These are phyloP conservation scores for Rallus crepitans DNA, from an alignment of 2,797 vertebrate genomes.

Conservation along the genomic window DNA sequence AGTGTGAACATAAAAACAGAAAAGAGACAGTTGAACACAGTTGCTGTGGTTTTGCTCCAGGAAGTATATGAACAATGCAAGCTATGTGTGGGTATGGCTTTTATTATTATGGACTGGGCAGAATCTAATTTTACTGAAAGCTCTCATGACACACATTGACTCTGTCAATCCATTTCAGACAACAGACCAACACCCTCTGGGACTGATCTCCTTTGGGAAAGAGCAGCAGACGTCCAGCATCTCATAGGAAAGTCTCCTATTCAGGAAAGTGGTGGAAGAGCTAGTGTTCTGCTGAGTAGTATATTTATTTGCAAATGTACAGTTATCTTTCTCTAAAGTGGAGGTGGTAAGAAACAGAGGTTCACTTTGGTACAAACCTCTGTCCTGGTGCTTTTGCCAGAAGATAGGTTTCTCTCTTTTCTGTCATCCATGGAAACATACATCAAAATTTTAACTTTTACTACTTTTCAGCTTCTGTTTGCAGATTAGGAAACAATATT, in stretches of 20 bases:
- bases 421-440: neutral
- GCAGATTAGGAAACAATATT: neutral
- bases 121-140: constrained; percentile 50
- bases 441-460: neutral
- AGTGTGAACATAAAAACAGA: neutral
- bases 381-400: neutral
- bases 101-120: constrained; percentile 55
- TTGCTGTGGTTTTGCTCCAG: constrained; percentile 54
- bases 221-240: neutral
- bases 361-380: neutral
- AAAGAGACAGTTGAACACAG: neutral
- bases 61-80: neutral
- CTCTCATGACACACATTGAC: constrained; percentile 10
- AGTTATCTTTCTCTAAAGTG: neutral
- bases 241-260: neutral
- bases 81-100: constrained; percentile 22
- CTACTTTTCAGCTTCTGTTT: neutral
- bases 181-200: constrained; percentile 43
- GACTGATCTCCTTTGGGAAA: neutral
- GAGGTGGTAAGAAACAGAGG: neutral
- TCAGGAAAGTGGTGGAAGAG: neutral
- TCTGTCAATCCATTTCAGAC: neutral
- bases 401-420: neutral
- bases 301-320: neutral
- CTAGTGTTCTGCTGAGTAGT: neutral